Evolutionary conservation across 2,797 vertebrate species (phyloP).

Genomic region (Pseudochaenichthys georgianus): DNA sequence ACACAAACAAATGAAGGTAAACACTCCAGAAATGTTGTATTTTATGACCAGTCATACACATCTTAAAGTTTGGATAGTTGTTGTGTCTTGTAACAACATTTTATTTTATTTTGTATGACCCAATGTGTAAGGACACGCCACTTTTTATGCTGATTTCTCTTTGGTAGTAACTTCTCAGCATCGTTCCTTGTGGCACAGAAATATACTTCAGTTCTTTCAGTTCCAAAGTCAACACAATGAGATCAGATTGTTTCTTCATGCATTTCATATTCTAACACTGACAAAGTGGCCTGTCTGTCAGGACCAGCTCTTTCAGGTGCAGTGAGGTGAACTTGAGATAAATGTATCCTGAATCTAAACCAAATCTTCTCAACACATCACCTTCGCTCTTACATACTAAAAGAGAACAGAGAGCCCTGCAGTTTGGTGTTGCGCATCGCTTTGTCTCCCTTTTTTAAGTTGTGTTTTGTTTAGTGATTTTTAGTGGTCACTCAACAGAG

Average conservation of each 20-base stretch:
- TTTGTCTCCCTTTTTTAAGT: conserved; percentile 15
- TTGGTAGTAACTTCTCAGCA: conserved; percentile 17
- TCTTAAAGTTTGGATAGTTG: neutral
- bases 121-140: neutral
- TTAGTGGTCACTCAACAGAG: conserved; percentile 45
- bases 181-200: conserved; percentile 26
- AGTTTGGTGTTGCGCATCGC: conserved; percentile 6
- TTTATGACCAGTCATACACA: neutral
- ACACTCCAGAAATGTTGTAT: neutral
- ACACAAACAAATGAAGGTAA: neutral
- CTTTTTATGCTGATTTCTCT: conserved; percentile 14
- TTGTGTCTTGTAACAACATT: neutral
- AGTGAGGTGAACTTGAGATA: conserved; percentile 75
- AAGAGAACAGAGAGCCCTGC: conserved; percentile 36
- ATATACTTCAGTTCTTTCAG: conserved; percentile 56
- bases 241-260: conserved; percentile 76
- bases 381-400: conserved; percentile 35
- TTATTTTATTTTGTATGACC: neutral
- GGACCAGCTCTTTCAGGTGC: conserved; percentile 76
- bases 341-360: conserved; percentile 77
- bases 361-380: conserved; percentile 62
- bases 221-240: conserved; percentile 72
- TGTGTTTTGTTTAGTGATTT: conserved; percentile 42
- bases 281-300: conserved; percentile 79
- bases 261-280: conserved; percentile 66